A percentile compares a stretch with the other conserved stretches of the same genome.
Conservation (phyloP, 1,140 invertebrate species). For the Aphelenchoides besseyi region DNA sequence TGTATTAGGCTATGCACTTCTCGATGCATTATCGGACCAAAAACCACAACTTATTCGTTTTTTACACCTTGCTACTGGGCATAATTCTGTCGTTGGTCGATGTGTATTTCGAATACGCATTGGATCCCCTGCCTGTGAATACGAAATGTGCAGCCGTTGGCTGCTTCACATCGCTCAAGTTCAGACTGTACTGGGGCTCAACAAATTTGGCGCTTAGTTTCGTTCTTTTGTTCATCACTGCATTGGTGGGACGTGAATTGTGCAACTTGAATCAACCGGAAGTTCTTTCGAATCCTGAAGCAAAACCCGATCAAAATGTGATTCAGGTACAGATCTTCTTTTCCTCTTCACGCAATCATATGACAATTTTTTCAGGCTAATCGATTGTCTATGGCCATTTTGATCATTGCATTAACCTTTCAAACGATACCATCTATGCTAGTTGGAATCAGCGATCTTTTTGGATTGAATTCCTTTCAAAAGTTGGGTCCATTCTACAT, state of each 20-base stretch:
- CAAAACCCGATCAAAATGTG: constrained; percentile 20
- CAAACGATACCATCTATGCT: constrained; percentile 28
- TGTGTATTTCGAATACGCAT: constrained; percentile 33
- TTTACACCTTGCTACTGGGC: constrained; percentile 23
- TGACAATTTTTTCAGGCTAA: constrained; percentile 38
- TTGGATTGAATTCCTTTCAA: constrained; percentile 27
- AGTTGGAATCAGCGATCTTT: constrained; percentile 35
- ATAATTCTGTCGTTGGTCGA: constrained; percentile 29
- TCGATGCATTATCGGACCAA: constrained; percentile 40
- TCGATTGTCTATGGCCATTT: constrained; percentile 28
- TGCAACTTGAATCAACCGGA: neutral
- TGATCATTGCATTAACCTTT: constrained; percentile 41
- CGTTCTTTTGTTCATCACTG: constrained; percentile 13
- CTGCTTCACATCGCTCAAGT: constrained; percentile 25
- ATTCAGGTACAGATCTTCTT: constrained; percentile 11
- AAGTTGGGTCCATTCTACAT: constrained; percentile 41
- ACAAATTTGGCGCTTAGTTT: constrained; percentile 36
- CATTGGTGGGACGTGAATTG: constrained; percentile 2
- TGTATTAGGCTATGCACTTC: constrained; percentile 36
- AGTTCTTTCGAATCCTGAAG: neutral
- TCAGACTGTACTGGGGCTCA: constrained; percentile 32
- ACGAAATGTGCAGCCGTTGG: constrained; percentile 41
- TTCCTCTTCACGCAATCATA: constrained; percentile 9
- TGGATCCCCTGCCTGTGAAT: constrained; percentile 26
- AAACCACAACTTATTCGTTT: constrained; percentile 36